phyloP scores from a whole-genome alignment of 1,140 invertebrate genomes.

The Nylanderia fulva region DNA sequence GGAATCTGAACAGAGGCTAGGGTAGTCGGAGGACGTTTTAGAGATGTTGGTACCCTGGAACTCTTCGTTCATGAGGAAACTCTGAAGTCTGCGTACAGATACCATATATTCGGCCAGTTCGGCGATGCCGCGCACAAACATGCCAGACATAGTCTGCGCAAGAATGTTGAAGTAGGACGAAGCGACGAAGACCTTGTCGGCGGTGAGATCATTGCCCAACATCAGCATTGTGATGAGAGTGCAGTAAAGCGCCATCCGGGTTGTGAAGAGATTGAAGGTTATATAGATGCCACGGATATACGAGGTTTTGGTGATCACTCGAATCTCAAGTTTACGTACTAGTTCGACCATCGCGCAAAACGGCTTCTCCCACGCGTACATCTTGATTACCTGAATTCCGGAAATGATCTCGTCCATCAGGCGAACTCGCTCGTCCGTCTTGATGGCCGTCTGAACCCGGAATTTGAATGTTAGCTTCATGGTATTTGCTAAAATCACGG shows the following conservation, averaged over 20 bases:
- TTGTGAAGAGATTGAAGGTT: constrained; percentile 90
- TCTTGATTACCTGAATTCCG: constrained; percentile 92
- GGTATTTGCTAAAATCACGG: constrained; percentile 86
- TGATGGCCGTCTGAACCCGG: constrained; percentile 88
- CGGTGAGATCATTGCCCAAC: constrained; percentile 86
- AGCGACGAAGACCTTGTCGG: constrained; percentile 89
- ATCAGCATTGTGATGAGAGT: constrained; percentile 88
- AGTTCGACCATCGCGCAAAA: constrained; percentile 88
- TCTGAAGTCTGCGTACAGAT: constrained; percentile 87
- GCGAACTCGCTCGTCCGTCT: constrained; percentile 91
- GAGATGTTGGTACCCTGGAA: constrained; percentile 74
- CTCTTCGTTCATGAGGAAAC: constrained; percentile 86
- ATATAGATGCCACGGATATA: constrained; percentile 91
- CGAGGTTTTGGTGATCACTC: constrained; percentile 88
- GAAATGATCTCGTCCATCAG: constrained; percentile 93
- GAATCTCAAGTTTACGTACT: constrained; percentile 88
- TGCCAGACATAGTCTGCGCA: constrained; percentile 89
- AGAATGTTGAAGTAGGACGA: constrained; percentile 89
- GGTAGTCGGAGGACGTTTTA: background rate
- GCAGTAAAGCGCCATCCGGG: constrained; percentile 89
- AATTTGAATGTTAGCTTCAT: constrained; percentile 89
- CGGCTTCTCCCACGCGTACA: constrained; percentile 93
- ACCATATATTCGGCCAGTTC: constrained; percentile 88
- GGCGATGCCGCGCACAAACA: constrained; percentile 90
- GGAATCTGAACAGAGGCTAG: constrained; percentile 61